Percentiles rank a stretch among this genome's conserved stretches.
Conservation (phyloP, 2,888 invertebrate genomes). For the Fabriciana adippe region DNA sequence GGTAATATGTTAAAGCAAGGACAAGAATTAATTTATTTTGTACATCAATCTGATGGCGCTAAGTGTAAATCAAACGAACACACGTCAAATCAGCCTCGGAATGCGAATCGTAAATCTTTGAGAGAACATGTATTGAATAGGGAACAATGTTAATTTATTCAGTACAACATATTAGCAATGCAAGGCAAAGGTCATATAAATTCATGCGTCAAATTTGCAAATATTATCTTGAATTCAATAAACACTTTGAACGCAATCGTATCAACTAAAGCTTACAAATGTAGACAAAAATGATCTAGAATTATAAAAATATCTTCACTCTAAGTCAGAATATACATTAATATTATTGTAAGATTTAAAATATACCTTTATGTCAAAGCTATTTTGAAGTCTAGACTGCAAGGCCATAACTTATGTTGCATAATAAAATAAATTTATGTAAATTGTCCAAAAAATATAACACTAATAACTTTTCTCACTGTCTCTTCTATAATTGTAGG, state of each 20-base stretch:
- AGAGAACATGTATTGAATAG: slow-evolving; percentile 39
- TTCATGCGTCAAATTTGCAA: slow-evolving; percentile 12
- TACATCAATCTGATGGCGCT: slow-evolving; percentile 16
- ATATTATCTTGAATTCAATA: slow-evolving; percentile 1
- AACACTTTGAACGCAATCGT: neutral
- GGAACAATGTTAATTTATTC: slow-evolving; percentile 27
- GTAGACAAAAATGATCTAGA: too few species aligned
- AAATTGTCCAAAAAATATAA: slow-evolving; percentile 3
- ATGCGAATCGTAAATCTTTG: slow-evolving; percentile 41
- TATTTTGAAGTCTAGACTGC: slow-evolving; percentile 5
- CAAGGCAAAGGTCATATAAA: slow-evolving; percentile 18
- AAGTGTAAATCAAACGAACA: slow-evolving; percentile 34
- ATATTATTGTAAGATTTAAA: neutral
- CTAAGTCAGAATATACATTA: too few species aligned
- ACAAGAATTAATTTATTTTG: slow-evolving; percentile 13
- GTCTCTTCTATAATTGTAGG: too few species aligned
- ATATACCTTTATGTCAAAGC: neutral
- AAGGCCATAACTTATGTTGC: neutral
- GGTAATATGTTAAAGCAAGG: neutral
- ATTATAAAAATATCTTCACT: too few species aligned
- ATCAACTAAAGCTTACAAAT: too few species aligned
- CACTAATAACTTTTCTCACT: neutral
- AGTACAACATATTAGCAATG: slow-evolving; percentile 20
- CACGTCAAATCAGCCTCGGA: slow-evolving; percentile 36
- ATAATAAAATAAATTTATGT: neutral